Conservation (phyloP, 2,888 invertebrate species). For the Abscondita cerata region DNA sequence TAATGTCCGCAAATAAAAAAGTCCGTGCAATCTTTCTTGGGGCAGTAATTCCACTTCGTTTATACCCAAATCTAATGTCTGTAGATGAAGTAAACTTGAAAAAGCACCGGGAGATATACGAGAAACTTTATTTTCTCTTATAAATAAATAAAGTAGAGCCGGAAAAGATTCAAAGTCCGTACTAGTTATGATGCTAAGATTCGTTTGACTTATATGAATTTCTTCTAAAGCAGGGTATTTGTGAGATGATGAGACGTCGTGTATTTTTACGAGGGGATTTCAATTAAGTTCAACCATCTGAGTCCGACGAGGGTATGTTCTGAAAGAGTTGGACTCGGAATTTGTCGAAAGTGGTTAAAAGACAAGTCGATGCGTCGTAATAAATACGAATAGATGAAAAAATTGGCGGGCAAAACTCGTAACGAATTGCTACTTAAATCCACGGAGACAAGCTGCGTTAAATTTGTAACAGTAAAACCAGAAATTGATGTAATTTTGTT, state of each 20-base stretch:
- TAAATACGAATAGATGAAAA: constrained; percentile 75
- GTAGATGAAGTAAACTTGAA: constrained; percentile 74
- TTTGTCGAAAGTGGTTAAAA: constrained; percentile 78
- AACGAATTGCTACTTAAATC: constrained; percentile 80
- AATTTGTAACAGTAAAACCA: constrained; percentile 77
- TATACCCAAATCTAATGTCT: constrained; percentile 80
- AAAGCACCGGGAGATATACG: constrained; percentile 87
- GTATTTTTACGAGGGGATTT: constrained; percentile 79
- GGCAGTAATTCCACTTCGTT: constrained; percentile 85
- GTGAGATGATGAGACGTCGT: constrained; percentile 73
- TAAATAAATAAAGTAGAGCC: constrained; percentile 74
- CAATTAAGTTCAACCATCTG: constrained; percentile 81
- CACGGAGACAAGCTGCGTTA: constrained; percentile 75
- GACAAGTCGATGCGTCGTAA: constrained; percentile 80
- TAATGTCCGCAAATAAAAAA: constrained; percentile 73
- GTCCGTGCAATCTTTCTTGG: constrained; percentile 83
- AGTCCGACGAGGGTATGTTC: constrained; percentile 76
- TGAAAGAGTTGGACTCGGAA: constrained; percentile 78
- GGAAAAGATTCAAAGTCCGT: constrained; percentile 87
- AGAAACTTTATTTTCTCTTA: constrained; percentile 77
- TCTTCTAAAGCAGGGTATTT: constrained; percentile 82
- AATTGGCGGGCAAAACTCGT: constrained; percentile 80
- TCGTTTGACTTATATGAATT: constrained; percentile 79
- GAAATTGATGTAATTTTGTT: constrained; percentile 78
- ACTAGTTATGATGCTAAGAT: constrained; percentile 81